Percentiles rank a stretch among this genome's conserved stretches.
Conservation (phyloP, 2,113 vertebrate species). For the Mungos mungo region DNA sequence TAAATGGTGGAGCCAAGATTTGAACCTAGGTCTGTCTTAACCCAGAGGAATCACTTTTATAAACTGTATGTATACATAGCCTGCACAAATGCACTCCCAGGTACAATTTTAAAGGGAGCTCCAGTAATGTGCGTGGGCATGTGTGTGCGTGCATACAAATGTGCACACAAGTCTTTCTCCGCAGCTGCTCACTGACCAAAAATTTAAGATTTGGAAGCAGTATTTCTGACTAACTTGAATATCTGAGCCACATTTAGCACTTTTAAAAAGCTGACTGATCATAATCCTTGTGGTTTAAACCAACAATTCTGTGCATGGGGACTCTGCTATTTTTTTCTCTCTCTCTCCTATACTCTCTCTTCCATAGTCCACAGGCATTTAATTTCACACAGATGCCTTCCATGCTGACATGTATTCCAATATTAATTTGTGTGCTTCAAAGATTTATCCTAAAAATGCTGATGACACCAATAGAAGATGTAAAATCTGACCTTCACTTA, state of each 20-base stretch:
- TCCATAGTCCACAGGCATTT: slow-evolving; percentile 38
- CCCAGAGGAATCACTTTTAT: not conserved
- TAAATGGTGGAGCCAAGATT: not conserved
- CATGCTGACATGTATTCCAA: slow-evolving; percentile 57
- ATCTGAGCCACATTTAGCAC: slow-evolving; percentile 2
- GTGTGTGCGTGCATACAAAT: rapidly evolving
- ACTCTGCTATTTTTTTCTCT: not conserved
- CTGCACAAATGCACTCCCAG: not conserved
- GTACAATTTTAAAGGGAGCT: not conserved
- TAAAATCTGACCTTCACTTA: slow-evolving; percentile 83
- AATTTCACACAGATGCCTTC: slow-evolving; percentile 57
- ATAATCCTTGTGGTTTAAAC: slow-evolving; percentile 56
- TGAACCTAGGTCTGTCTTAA: not conserved
- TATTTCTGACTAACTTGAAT: slow-evolving; percentile 55
- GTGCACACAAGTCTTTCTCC: not conserved
- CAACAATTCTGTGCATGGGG: slow-evolving; percentile 6
- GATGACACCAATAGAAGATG: slow-evolving; percentile 70
- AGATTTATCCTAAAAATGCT: slow-evolving; percentile 72
- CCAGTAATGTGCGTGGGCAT: not conserved
- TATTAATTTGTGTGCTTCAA: slow-evolving; percentile 75
- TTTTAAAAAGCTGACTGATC: slow-evolving; percentile 51
- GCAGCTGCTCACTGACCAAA: slow-evolving; percentile 22
- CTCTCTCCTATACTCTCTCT: not conserved
- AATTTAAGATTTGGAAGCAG: slow-evolving; percentile 43
- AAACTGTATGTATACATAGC: not conserved